phyloP scores from a whole-genome alignment of 2,797 vertebrate species.

The Labroides dimidiatus region DNA sequence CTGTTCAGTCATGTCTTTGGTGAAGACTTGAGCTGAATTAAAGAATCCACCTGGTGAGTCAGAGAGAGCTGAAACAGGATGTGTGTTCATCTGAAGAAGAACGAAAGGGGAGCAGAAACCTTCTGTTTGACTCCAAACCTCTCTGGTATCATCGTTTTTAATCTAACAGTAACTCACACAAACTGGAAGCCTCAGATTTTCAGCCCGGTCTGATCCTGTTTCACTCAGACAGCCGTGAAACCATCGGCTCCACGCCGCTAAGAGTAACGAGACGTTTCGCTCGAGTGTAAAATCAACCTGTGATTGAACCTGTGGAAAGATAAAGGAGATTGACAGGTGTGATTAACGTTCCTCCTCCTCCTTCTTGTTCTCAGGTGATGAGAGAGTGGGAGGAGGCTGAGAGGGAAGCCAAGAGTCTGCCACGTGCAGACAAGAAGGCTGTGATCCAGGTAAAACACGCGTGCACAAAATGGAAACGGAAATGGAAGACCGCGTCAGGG shows the following conservation, averaged over 20 bases:
- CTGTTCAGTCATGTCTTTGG: background rate
- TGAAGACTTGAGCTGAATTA: background rate
- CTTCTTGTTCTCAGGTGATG: conserved; percentile 90
- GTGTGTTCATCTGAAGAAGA: background rate
- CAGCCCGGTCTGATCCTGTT: conserved; percentile 6
- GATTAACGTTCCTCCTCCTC: conserved; percentile 46
- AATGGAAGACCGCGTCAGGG: too few relatives aligned
- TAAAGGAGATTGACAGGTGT: background rate
- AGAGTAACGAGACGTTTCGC: conserved; percentile 15
- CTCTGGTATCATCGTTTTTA: background rate
- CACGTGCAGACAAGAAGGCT: conserved; percentile 95
- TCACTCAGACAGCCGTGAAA: background rate
- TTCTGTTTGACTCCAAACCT: background rate
- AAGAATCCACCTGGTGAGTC: conserved; percentile 24
- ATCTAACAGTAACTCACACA: conserved; percentile 11
- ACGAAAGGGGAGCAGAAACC: conserved; percentile 12
- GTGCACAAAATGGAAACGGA: background rate
- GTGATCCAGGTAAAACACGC: conserved; percentile 91
- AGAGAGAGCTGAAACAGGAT: background rate
- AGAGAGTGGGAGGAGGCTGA: conserved; percentile 99
- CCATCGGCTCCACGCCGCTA: conserved; percentile 4
- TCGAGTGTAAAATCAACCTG: conserved; percentile 13
- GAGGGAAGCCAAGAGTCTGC: conserved; percentile 94
- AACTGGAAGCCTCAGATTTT: background rate
- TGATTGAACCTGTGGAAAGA: background rate